Evolutionary conservation across 2,797 vertebrate genomes (phyloP).

Genomic region (Chloroceryle inda): DNA sequence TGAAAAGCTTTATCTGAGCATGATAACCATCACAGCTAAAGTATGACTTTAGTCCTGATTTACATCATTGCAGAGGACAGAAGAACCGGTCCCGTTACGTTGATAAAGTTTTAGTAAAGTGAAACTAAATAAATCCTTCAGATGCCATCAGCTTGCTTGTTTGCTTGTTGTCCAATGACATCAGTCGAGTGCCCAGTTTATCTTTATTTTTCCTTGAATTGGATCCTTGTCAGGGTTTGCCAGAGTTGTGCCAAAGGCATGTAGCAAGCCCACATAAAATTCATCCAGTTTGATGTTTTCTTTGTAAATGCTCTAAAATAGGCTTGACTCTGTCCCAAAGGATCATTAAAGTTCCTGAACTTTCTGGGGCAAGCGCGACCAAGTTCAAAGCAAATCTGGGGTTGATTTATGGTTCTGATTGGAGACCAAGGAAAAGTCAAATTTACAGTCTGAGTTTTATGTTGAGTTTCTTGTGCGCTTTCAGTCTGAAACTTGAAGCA

Average conservation of each 20-base stretch:
- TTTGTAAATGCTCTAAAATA: conserved; percentile 63
- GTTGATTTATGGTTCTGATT: conserved; percentile 65
- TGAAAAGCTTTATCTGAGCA: conserved; percentile 53
- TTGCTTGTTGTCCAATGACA: conserved; percentile 36
- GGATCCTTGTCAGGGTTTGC: conserved; percentile 20
- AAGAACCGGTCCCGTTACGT: background rate
- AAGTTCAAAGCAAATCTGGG: conserved; percentile 72
- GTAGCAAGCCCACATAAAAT: conserved; percentile 44
- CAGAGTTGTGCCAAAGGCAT: conserved; percentile 64
- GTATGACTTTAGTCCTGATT: conserved; percentile 46
- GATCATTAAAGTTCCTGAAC: conserved; percentile 74
- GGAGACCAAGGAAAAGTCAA: conserved; percentile 69
- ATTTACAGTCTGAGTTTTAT: conserved; percentile 61
- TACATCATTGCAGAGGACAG: conserved; percentile 11
- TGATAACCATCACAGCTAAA: conserved; percentile 45
- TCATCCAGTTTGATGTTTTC: conserved; percentile 61
- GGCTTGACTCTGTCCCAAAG: conserved; percentile 65
- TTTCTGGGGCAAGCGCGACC: conserved; percentile 64
- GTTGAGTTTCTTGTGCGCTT: background rate
- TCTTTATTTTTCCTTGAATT: conserved; percentile 23
- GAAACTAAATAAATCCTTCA: conserved; percentile 31
- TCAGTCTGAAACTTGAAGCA: conserved; percentile 3
- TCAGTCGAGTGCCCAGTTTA: background rate
- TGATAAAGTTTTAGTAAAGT: conserved; percentile 15
- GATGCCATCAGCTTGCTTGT: conserved; percentile 25